Base-by-base conservation (phyloP, 2,113 vertebrate genomes). In the Calidris pugnax region DNA sequence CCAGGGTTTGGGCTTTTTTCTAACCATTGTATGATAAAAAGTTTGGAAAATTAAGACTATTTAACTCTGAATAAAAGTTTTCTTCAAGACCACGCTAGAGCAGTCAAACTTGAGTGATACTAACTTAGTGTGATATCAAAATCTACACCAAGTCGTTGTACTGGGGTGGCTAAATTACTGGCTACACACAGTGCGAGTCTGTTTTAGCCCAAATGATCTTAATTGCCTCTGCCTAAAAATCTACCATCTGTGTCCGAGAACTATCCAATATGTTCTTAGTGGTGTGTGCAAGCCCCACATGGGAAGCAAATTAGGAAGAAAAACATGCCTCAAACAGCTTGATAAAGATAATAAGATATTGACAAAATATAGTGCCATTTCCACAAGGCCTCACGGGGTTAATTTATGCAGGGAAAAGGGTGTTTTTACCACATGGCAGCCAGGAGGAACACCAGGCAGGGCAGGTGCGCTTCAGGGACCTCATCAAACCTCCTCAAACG, bases 61-160 rank as follows among this genome's bases (percentile, higher is more conserved):
- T 50, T 35, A 59, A 73, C 13, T 30, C 8, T 10, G 32, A 73
- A 50, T 39, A 50, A 57, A 59, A 74, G 21, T 20, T 60, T 69
- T 50, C 11, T 33, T 85, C 30, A 27, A 26, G 78, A 48, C n/a
- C 39, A 23, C 0, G 0, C 10, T 9, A 37, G 7, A 45, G 37
- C 43, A 33, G 28, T 28, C 23, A 27, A 37, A 37, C 4, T 15
- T n/a, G 22, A 43, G 56, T 4, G 11, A 28, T 12, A 30, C 1
- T 33, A 64, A 39, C 18, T 30, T 20, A 20, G 9, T 5, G 22
- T 0, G 0, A 1, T 8, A 55, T 5, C 26, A 37, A 43, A 41
- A 81, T 7, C 41, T 23, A 64, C 41, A 16, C 30, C 9, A 37
- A 81, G n/a, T 2, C 1, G 0, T 43, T 32, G 16, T 30, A 16